A percentile compares a stretch with the other conserved stretches of the same genome.
Evolutionary conservation across 2,113 vertebrate genomes (phyloP).

Genomic region (Panthera uncia): DNA sequence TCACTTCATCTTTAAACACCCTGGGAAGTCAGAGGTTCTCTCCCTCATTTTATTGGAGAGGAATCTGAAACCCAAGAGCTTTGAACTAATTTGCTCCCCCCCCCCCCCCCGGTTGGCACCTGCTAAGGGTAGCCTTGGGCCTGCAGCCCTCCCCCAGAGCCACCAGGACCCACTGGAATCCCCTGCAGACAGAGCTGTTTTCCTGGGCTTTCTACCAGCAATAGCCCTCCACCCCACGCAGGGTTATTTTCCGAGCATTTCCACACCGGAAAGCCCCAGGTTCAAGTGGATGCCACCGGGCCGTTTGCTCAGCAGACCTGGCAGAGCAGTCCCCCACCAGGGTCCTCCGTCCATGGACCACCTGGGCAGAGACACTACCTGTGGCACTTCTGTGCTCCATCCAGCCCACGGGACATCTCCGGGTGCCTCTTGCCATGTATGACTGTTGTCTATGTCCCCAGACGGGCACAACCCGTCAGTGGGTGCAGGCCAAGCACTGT

Average conservation of each 20-base stretch:
- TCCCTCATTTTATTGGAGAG: not conserved
- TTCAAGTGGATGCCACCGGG: not conserved
- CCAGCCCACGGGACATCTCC: no score
- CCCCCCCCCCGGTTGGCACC: no score
- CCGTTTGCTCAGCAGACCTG: not conserved
- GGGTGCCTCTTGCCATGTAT: no score
- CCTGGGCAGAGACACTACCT: no score
- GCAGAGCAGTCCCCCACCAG: not conserved
- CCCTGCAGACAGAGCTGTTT: not conserved
- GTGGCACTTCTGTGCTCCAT: not conserved
- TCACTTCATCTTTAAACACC: not conserved
- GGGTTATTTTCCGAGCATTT: not conserved
- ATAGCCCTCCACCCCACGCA: not conserved
- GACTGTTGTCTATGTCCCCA: not conserved
- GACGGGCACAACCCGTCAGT: not conserved
- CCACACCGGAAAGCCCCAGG: not conserved
- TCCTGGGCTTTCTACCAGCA: not conserved
- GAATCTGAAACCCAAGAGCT: not conserved
- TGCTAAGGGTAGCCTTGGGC: not conserved
- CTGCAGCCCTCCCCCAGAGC: not conserved
- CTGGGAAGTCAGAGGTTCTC: not conserved
- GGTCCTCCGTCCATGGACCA: no score
- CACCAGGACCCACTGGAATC: not conserved
- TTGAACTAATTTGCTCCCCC: not conserved
- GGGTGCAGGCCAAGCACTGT: not conserved